Evolutionary conservation across 2,113 vertebrate genomes (phyloP), one percentile per base, ranked within the genome.

Genomic region (Leuciscus idus): DNA sequence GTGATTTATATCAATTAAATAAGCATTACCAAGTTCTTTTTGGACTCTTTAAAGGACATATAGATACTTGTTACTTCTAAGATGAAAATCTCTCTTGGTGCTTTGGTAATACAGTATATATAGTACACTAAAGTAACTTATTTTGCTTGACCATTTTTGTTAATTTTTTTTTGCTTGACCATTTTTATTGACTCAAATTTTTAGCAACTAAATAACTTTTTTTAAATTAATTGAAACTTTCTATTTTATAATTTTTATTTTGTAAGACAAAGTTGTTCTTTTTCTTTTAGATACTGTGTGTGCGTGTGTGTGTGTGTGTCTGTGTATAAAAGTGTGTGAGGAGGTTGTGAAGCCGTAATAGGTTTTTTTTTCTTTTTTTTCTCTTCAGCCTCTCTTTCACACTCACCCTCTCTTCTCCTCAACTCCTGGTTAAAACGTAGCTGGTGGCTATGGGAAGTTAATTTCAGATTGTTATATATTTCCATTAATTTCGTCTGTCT

Each of bases 381-480:
- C 9, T 90, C 59, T 85, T 83, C n/a, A n/a, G 87, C 57, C 80
- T 88, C 83, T 85, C 80, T 85, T 64, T 48, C 77, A 81, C 87
- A 39, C 85, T 76, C 76, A 48, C 85, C 79, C 78, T 92, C 84
- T 85, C 91, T 89, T 90, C 87, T 90, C 52, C 91, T 88, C 90
- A 89, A 88, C 89, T 93, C 90, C 91, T 94, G 92, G 93, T 92
- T 92, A 90, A 93, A 95, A 94, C 92, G 88, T 97, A 94, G 96
- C 96, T 96, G 89, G 94, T 96, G 96, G 96, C 96, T 95, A 95
- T 95, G 92, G 92, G 93, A 97, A 97, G 95, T 96, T 97, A 95
- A 97, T 97, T 97, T 97, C 94, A 96, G 94, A 95, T 96, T 90
- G 92, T 95, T 95, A 95, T 96, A 94, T 95, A 95, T 93, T 95